These are phyloP conservation scores for Dendrocincla tyrannina DNA, from an alignment of 2,797 vertebrate species.

Conservation along the genomic window DNA sequence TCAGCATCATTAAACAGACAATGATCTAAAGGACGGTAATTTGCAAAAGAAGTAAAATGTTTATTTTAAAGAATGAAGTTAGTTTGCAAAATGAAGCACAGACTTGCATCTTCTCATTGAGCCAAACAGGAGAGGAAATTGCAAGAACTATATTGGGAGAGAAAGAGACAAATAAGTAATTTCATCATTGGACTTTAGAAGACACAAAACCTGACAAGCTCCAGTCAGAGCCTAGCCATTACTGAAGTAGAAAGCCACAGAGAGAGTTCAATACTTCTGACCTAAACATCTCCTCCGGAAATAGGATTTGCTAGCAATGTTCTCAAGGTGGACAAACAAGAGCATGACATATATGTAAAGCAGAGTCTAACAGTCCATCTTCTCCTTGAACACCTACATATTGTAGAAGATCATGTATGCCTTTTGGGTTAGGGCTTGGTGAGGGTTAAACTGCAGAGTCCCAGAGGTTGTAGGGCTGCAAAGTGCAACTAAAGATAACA, in stretches of 20 bases:
- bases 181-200: neutral
- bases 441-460: neutral
- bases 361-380: neutral
- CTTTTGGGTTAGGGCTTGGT: neutral
- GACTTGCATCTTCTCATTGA: neutral
- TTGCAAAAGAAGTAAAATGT: no score
- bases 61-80: neutral
- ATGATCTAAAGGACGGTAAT: no score
- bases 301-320: neutral
- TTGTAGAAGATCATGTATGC: rapidly evolving
- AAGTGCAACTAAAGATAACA: neutral
- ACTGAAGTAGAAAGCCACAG: neutral
- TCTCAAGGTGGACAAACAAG: neutral
- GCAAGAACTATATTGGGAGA: neutral
- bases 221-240: neutral
- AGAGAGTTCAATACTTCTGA: neutral
- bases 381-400: neutral
- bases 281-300: neutral
- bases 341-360: neutral
- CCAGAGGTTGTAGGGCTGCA: neutral
- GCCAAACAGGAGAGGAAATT: neutral
- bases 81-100: neutral
- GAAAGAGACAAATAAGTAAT: neutral
- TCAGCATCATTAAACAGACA: no score
- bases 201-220: neutral